Conservation (phyloP, 2,797 vertebrate genomes). For the Gobionotothen gibberifrons region DNA sequence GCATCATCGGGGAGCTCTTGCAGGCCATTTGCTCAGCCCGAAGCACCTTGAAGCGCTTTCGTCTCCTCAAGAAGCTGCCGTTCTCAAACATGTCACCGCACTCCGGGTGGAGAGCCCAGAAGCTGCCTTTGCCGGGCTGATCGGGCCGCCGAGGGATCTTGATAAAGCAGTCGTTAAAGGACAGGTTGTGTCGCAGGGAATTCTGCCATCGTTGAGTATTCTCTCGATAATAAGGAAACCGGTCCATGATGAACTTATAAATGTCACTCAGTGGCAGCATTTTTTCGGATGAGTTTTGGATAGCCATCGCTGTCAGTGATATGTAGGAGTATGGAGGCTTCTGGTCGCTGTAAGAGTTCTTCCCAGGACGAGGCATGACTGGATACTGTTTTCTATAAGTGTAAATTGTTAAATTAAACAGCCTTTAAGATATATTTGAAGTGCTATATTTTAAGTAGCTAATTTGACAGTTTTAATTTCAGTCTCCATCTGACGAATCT, state of each 20-base stretch:
- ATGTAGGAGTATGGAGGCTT: constrained; percentile 96
- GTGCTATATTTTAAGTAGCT: constrained; percentile 7
- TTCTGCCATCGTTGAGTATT: constrained; percentile 97
- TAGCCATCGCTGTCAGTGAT: constrained; percentile 95
- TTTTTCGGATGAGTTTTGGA: constrained; percentile 93
- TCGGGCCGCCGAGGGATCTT: constrained; percentile 94
- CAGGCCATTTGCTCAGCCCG: constrained; percentile 85
- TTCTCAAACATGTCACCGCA: constrained; percentile 98
- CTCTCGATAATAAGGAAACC: constrained; percentile 95
- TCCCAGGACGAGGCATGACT: constrained; percentile 95
- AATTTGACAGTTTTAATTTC: constrained; percentile 35
- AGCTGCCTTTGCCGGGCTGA: constrained; percentile 94
- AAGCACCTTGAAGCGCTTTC: constrained; percentile 94
- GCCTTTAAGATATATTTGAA: constrained; percentile 6
- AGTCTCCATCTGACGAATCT: constrained; percentile 64
- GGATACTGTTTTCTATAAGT: constrained; percentile 28
- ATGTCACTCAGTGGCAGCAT: constrained; percentile 96
- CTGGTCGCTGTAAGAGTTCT: constrained; percentile 97
- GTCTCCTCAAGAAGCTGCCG: constrained; percentile 92
- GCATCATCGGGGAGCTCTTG: constrained; percentile 90
- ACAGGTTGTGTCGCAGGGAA: constrained; percentile 93
- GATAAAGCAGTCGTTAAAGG: constrained; percentile 96
- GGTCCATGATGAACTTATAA: constrained; percentile 97
- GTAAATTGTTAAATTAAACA: constrained; percentile 31
- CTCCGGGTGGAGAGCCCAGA: constrained; percentile 95